Base-by-base conservation (phyloP, 2,113 vertebrate genomes). In the Cyanoderma ruficeps region DNA sequence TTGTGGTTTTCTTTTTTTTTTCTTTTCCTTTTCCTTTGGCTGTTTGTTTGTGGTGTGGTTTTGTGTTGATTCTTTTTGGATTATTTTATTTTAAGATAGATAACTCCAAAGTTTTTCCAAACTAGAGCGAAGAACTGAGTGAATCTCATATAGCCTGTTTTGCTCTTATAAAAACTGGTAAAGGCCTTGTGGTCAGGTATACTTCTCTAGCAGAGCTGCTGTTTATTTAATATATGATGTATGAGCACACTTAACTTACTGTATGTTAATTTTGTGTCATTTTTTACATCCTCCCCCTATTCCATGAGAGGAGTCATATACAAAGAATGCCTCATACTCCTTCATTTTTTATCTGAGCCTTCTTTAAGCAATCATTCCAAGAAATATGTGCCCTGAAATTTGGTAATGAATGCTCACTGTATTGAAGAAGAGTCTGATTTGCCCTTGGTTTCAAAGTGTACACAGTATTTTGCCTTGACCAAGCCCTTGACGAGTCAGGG, bases 201-300 rank as follows among this genome's bases (percentile, higher is more conserved):
- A 71, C 52, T 95, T 93, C 74, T 94, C 28, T 87, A 71, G 65
- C 59, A 90, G 41, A 87, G 28, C 2, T 2, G 35, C 24, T 90
- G 63, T 94, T 95, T 93, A 79, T 92, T 79, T 92, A 87, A 71
- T 50, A 49, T 11, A 44, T 55, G 50, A 90, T 15, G 25, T 74
- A 92, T 80, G 74, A 95, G 69, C 33, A 68, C 33, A 44, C 18
- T 82, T 71, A 63, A 67, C 41, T 42, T 80, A 81, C 13, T 77
- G 37, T 56, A 37, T 55, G 25, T 61, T 83, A 93, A 81, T 74
- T 89, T 42, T 68, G 11, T 69, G 33, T 35, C 60, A 9, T 37
- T 68, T 91, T 80, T 71, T 70, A 63, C 35, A 78, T 41, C 56
- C 27, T 70, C 12, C 23, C 25, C 27, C 35, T 67, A n/a, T 80